Base-by-base conservation (phyloP, 2,888 invertebrate genomes). In the Drosophila fungiperda region DNA sequence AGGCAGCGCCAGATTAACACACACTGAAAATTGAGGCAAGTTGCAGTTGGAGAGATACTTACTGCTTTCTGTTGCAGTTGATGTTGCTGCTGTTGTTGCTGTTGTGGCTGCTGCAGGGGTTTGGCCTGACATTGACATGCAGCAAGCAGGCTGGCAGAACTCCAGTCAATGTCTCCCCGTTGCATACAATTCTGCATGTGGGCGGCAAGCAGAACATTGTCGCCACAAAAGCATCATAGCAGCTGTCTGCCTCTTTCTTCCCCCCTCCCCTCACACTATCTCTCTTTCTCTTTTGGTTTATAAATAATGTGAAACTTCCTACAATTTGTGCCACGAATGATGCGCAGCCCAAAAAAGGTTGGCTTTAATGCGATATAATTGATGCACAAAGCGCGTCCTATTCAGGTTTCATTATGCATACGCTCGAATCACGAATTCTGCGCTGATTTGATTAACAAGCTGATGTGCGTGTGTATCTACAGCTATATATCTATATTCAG, bases 281-380 rank as follows among this genome's bases (percentile, higher is more conserved):
- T n/a, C 26, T 7, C 17, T 38, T 6, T 20, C n/a, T 33, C 57
- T n/a, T n/a, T 17, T 50, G 50, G 45, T 49, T 55, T 68, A 71
- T 68, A 71, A 80, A 84, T 84, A 88, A 87, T 83, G 68, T 76
- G 80, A 52, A 77, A 87, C 87, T 88, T 88, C 84, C 87, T 86
- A 87, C 80, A 81, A 87, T 82, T 78, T 81, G 78, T 79, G 78
- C 62, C 79, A 82, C 69, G 29, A 83, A 79, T 83, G 85, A 79
- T 80, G 77, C 69, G 68, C 45, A 80, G 58, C 49, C 29, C 4
- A 45, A 23, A 42, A 55, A 60, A 64, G 49, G 66, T 63, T 73
- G 78, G 64, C 73, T 76, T 85, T 82, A 83, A 86, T 87, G 87
- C 77, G 81, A 73, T 80, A 87, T 88, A 87, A 87, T 87, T 87